Conservation (phyloP, 2,888 invertebrate species). For the Polymixis flavicincta region DNA sequence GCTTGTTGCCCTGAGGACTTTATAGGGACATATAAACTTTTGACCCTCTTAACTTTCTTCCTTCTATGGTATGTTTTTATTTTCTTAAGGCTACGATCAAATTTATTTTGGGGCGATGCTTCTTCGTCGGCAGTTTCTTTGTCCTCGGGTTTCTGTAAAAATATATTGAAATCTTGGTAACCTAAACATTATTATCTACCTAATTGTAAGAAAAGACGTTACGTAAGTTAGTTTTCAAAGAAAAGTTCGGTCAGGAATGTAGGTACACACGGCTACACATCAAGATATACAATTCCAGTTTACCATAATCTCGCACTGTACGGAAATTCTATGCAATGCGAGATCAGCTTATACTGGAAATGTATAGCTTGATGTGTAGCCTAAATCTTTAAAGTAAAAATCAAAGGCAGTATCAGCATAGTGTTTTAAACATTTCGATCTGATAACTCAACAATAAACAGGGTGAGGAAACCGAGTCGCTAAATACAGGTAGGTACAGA, state of each 20-base stretch:
- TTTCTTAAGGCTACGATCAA: conserved; percentile 64
- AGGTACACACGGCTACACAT: too few relatives aligned
- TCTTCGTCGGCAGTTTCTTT: conserved; percentile 56
- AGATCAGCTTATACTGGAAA: too few relatives aligned
- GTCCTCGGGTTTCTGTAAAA: conserved; percentile 56
- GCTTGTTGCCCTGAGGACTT: conserved; percentile 29
- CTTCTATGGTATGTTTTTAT: conserved; percentile 56
- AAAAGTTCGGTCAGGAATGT: background rate
- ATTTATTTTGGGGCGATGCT: conserved; percentile 42
- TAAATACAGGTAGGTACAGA: background rate
- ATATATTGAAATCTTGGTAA: background rate
- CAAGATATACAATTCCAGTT: too few relatives aligned
- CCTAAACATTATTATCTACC: background rate
- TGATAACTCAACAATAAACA: background rate
- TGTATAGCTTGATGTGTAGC: too few relatives aligned
- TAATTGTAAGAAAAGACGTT: background rate
- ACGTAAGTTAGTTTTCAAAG: background rate
- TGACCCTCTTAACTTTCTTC: conserved; percentile 70
- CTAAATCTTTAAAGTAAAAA: too few relatives aligned
- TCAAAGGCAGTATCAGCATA: too few relatives aligned
- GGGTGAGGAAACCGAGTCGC: background rate
- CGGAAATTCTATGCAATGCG: too few relatives aligned
- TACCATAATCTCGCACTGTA: too few relatives aligned
- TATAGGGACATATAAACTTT: conserved; percentile 65
- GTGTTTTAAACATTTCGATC: background rate